Percentiles rank a stretch among this genome's conserved stretches.
Conservation (phyloP, 2,113 vertebrate genomes). For the Nettapus auritus region DNA sequence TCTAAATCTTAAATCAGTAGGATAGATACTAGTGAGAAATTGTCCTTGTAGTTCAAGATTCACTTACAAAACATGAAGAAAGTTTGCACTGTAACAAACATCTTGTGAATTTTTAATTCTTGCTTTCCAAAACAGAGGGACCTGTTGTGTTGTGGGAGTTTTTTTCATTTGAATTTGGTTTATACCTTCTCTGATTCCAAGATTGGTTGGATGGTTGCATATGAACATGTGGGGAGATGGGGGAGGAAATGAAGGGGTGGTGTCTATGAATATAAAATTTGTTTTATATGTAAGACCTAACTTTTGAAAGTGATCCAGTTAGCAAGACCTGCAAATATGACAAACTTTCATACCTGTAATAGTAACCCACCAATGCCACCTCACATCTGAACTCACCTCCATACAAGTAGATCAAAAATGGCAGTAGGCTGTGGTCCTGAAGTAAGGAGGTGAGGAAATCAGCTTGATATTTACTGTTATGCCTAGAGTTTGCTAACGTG, state of each 20-base stretch:
- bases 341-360: not conserved
- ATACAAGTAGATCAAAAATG: not conserved
- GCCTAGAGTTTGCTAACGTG: no score
- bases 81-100: not conserved
- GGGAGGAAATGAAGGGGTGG: not conserved
- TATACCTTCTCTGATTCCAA: not conserved
- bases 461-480: rapidly evolving
- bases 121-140: not conserved
- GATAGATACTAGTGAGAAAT: not conserved
- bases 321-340: not conserved
- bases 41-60: not conserved
- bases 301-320: not conserved
- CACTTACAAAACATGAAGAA: not conserved
- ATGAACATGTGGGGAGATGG: not conserved
- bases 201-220: not conserved
- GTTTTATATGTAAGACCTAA: not conserved
- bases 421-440: no score
- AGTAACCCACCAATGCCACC: no score
- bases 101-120: not conserved
- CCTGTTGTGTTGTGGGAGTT: not conserved
- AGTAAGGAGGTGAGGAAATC: not conserved
- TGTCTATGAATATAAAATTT: not conserved
- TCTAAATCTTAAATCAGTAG: not conserved
- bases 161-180: not conserved
- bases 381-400: not conserved